Percentiles rank a stretch among this genome's conserved stretches.
Conservation (phyloP, 2,113 vertebrate genomes). For the Synchiropus splendidus region DNA sequence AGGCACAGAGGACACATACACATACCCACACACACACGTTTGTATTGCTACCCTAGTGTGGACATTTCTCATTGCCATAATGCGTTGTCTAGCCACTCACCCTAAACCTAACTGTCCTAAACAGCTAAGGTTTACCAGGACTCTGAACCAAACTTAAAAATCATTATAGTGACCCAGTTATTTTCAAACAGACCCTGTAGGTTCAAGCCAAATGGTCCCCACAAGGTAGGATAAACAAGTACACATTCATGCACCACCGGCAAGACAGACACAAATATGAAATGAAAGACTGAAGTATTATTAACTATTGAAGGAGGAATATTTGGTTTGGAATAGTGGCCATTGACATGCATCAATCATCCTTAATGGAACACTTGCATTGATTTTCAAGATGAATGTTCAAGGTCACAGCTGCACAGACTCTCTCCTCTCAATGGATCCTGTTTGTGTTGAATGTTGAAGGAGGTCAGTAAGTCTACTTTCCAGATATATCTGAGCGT, state of each 20-base stretch:
- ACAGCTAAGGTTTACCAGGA: no score
- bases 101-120: no score
- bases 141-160: no score
- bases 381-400: conserved; percentile 49
- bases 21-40: no score
- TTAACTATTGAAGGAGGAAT: conserved; percentile 48
- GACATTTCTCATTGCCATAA: no score
- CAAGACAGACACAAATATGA: background rate
- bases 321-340: no score
- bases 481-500: conserved; percentile 14
- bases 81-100: no score
- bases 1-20: no score
- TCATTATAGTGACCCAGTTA: no score
- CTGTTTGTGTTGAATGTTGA: conserved; percentile 17
- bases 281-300: conserved; percentile 6
- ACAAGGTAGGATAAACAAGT: background rate
- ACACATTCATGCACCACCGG: background rate
- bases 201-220: background rate
- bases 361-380: conserved; percentile 56
- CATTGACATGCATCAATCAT: conserved; percentile 58
- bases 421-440: background rate
- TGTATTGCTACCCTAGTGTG: no score
- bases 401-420: conserved; percentile 49
- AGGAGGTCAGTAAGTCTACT: conserved; percentile 29
- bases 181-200: no score